phyloP scores from a whole-genome alignment of 1,140 invertebrate genomes.

The Dendroctonus ponderosae region DNA sequence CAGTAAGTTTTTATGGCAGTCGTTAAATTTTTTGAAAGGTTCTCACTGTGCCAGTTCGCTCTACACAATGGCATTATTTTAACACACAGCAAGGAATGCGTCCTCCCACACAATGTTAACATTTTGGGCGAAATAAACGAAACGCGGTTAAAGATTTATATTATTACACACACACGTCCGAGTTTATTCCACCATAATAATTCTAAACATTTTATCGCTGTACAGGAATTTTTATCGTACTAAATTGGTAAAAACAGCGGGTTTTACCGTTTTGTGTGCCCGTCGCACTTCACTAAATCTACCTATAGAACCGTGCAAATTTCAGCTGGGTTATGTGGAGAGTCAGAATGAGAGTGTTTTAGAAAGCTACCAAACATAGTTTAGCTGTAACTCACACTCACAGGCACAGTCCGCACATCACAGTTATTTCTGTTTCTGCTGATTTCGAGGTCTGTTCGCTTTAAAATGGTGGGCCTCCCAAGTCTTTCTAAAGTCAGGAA shows the following conservation, averaged over 20 bases:
- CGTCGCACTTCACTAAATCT: background rate
- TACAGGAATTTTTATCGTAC: constrained; percentile 14
- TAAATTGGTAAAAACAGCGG: constrained; percentile 5
- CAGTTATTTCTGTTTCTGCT: too few relatives aligned
- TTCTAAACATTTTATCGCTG: constrained; percentile 13
- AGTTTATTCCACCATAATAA: constrained; percentile 18
- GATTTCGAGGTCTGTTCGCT: too few relatives aligned
- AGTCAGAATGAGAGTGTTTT: background rate
- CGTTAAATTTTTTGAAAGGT: constrained; percentile 1
- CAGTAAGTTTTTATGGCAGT: background rate
- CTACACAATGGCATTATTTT: too few relatives aligned
- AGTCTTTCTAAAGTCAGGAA: too few relatives aligned
- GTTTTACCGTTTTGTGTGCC: constrained; percentile 4
- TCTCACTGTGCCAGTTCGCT: background rate
- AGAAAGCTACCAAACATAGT: background rate
- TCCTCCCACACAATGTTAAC: constrained; percentile 3
- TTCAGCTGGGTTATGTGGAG: background rate
- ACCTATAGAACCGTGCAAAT: background rate
- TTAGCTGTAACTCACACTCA: background rate
- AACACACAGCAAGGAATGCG: background rate
- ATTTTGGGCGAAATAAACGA: constrained; percentile 2
- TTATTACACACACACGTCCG: background rate
- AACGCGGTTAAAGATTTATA: constrained; percentile 11
- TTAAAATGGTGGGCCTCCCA: too few relatives aligned
- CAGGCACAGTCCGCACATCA: background rate